A percentile compares a stretch with the other conserved stretches of the same genome.
Conservation (phyloP, 2,797 vertebrate genomes). For the Furcifer pardalis region DNA sequence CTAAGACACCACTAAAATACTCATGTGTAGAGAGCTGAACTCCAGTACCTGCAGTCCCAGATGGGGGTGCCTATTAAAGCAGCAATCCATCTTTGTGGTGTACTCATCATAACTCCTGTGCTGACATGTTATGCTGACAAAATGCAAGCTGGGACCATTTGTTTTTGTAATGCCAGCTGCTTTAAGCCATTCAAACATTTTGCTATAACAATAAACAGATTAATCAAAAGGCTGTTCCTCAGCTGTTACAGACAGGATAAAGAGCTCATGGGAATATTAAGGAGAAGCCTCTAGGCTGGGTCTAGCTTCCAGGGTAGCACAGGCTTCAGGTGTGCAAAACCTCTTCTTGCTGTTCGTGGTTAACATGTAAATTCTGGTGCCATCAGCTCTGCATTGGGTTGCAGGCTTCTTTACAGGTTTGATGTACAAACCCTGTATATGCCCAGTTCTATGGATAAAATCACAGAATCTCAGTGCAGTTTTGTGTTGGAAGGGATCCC, state of each 20-base stretch:
- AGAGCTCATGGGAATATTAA: background rate
- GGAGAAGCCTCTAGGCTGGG: background rate
- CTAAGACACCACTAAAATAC: background rate
- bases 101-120: constrained; percentile 8
- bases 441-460: too few species aligned
- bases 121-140: constrained; percentile 22
- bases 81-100: constrained; percentile 17
- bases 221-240: constrained; percentile 15
- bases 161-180: constrained; percentile 26
- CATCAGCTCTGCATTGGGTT: background rate
- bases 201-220: constrained; percentile 10
- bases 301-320: background rate
- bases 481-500: too few species aligned
- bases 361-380: background rate
- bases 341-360: background rate
- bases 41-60: constrained; percentile 11
- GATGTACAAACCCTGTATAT: too few species aligned
- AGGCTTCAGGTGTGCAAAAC: background rate
- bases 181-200: constrained; percentile 17
- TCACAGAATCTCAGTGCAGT: too few species aligned
- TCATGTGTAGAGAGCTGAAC: background rate
- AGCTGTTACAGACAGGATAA: background rate
- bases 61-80: constrained; percentile 13
- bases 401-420: background rate
- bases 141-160: constrained; percentile 1